Evolutionary conservation across 1,140 invertebrate species (phyloP).

Genomic region (Tetramorium alpestre): DNA sequence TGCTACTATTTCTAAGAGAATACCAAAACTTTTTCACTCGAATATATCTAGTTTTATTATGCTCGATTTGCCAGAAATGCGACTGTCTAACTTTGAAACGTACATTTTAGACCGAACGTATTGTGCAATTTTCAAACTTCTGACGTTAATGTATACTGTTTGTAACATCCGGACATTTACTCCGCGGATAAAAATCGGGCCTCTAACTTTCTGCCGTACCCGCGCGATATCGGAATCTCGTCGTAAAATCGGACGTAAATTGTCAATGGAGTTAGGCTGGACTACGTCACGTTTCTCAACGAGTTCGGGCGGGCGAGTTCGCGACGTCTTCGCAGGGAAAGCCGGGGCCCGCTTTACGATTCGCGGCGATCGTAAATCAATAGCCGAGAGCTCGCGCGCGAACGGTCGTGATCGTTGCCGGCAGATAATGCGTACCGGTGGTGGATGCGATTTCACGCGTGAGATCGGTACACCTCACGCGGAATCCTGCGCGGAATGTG

Average conservation of each 20-base stretch:
- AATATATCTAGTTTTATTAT: constrained; percentile 1
- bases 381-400: constrained; percentile 27
- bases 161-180: not conserved
- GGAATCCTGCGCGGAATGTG: constrained; percentile 69
- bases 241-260: constrained; percentile 22
- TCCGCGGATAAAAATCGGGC: not conserved
- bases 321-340: constrained; percentile 52
- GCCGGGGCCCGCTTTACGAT: constrained; percentile 57
- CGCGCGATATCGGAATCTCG: not conserved
- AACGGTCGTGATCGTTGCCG: constrained; percentile 48
- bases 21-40: not conserved
- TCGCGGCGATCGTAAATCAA: constrained; percentile 66
- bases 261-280: not conserved
- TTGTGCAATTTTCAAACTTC: not conserved
- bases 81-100: not conserved
- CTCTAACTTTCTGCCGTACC: not conserved
- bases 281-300: not conserved
- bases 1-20: not conserved
- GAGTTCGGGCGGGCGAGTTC: not conserved
- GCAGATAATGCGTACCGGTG: constrained; percentile 56
- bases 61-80: not conserved
- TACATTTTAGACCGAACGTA: not conserved
- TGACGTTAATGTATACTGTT: not conserved
- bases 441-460: constrained; percentile 72
- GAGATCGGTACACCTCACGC: constrained; percentile 66